Evolutionary conservation across 1,140 invertebrate species (phyloP).

Genomic region (Patella vulgata): DNA sequence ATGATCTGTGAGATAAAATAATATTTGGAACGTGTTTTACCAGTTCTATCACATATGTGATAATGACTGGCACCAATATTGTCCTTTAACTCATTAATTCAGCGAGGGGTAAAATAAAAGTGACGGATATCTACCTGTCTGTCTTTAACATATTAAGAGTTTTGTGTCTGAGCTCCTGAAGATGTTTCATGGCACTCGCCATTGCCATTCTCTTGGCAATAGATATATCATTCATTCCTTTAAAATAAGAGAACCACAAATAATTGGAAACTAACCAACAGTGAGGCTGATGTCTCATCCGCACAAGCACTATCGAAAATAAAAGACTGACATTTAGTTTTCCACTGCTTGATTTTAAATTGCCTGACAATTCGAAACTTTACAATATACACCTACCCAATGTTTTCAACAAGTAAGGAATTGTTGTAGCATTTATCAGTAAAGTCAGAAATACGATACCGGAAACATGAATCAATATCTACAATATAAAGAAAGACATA

Average conservation of each 20-base stretch:
- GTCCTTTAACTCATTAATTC: too few species aligned
- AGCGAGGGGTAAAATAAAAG: too few species aligned
- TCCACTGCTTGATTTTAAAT: too few species aligned
- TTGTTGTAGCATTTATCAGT: conserved; percentile 67
- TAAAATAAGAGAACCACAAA: conserved; percentile 9
- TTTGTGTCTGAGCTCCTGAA: conserved; percentile 54
- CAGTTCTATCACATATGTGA: too few species aligned
- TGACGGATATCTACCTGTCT: too few species aligned
- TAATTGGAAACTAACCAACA: neutral
- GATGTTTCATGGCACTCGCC: conserved; percentile 59
- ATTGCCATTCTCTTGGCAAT: conserved; percentile 62
- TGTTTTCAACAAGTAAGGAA: conserved; percentile 56
- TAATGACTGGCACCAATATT: too few species aligned
- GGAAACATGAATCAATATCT: conserved; percentile 66
- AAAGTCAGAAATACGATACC: conserved; percentile 66
- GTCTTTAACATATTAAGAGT: conserved; percentile 62
- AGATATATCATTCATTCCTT: conserved; percentile 66
- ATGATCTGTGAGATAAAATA: too few species aligned
- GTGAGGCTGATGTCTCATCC: neutral
- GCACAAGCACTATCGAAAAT: neutral
- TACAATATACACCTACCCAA: conserved; percentile 63
- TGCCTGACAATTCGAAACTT: too few species aligned
- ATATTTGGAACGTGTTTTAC: too few species aligned
- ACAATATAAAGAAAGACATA: conserved; percentile 14
- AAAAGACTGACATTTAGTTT: neutral